These are phyloP conservation scores for Peromyscus eremicus DNA, from an alignment of 2,797 vertebrate species.

Conservation along the genomic window DNA sequence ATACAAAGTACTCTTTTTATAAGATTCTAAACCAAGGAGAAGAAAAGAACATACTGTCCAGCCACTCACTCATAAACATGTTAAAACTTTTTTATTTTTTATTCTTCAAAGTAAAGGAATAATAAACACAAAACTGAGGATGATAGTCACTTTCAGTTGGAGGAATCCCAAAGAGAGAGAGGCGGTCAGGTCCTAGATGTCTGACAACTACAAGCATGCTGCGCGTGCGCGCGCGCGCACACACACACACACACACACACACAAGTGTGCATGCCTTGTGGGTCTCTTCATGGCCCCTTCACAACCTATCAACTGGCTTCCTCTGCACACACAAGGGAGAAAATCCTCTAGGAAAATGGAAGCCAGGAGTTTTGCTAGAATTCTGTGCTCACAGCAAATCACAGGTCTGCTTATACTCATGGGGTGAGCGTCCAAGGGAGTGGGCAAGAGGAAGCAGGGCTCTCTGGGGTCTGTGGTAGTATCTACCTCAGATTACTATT, in stretches of 20 bases:
- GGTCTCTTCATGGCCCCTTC: background rate
- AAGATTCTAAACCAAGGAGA: background rate
- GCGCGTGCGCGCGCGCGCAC: fast-evolving
- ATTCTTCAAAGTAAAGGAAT: background rate
- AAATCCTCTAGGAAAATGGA: background rate
- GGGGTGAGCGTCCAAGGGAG: background rate
- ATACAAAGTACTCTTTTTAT: background rate
- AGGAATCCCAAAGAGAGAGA: background rate
- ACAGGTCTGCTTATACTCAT: background rate
- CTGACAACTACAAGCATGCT: background rate
- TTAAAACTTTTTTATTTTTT: background rate
- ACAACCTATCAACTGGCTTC: background rate
- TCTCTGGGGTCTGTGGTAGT: background rate
- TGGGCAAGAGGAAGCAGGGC: background rate
- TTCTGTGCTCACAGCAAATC: background rate
- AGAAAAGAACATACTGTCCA: background rate
- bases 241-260: background rate
- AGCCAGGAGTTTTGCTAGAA: background rate
- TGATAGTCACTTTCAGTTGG: background rate
- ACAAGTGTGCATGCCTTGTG: background rate
- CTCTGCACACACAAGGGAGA: background rate
- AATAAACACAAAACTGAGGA: background rate
- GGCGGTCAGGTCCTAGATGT: background rate
- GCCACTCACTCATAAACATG: too few relatives aligned
- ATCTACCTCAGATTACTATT: too few relatives aligned